Percentiles rank a stretch among this genome's conserved stretches.
phyloP scores from a whole-genome alignment of 1,140 invertebrate genomes.

The Penaeus chinensis region DNA sequence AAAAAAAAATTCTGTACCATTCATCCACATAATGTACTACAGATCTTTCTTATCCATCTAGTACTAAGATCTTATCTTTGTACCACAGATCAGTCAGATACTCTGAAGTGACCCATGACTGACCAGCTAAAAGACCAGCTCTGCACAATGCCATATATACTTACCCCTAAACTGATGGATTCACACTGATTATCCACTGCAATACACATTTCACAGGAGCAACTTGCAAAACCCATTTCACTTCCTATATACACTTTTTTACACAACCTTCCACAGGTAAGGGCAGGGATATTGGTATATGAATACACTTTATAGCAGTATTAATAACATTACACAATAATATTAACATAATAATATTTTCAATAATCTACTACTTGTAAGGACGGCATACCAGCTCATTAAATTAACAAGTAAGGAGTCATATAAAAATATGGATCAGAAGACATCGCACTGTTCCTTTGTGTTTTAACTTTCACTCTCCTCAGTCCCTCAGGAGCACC shows the following conservation, averaged over 20 bases:
- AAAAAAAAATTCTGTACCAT: too few species aligned
- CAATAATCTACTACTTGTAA: slow-evolving; percentile 59
- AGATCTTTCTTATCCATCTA: too few species aligned
- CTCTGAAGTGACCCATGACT: too few species aligned
- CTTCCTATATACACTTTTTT: slow-evolving; percentile 38
- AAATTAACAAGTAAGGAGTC: slow-evolving; percentile 60
- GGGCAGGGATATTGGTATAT: slow-evolving; percentile 59
- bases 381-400: slow-evolving; percentile 62
- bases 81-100: too few species aligned
- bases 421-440: slow-evolving; percentile 62
- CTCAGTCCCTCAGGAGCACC: slow-evolving; percentile 57
- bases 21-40: too few species aligned
- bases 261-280: slow-evolving; percentile 56
- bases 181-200: slow-evolving; percentile 19
- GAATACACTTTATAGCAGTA: slow-evolving; percentile 54
- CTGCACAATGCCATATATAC: too few species aligned
- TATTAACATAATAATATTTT: slow-evolving; percentile 58
- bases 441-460: slow-evolving; percentile 60
- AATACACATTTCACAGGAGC: slow-evolving; percentile 54
- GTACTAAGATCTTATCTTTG: too few species aligned
- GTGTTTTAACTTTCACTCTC: slow-evolving; percentile 45
- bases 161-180: too few species aligned
- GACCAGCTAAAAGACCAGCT: too few species aligned
- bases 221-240: slow-evolving; percentile 35
- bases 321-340: slow-evolving; percentile 52